Evolutionary conservation across 2,888 invertebrate species (phyloP).

Genomic region (Odontocerum albicorne): DNA sequence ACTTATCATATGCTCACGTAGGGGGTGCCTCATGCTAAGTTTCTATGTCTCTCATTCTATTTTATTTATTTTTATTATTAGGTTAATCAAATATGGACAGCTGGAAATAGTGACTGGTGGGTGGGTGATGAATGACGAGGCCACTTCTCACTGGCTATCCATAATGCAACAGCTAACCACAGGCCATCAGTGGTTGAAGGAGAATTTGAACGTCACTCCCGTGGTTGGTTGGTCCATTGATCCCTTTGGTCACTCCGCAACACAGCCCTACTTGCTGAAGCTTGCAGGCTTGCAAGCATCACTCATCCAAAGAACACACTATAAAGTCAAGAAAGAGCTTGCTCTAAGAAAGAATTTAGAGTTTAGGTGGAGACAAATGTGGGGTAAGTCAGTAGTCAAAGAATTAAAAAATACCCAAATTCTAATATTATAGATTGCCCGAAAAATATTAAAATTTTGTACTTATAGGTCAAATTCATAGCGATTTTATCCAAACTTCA

Average conservation of each 20-base stretch:
- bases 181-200: constrained; percentile 92
- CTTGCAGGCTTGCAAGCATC: constrained; percentile 80
- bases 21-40: no score
- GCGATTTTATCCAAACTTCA: no score
- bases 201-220: constrained; percentile 78
- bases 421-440: no score
- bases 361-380: constrained; percentile 91
- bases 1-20: no score
- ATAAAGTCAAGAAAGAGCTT: constrained; percentile 90
- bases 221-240: constrained; percentile 89
- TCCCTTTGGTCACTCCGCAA: constrained; percentile 89
- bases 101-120: constrained; percentile 97
- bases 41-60: no score
- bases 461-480: no score
- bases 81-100: constrained; percentile 79
- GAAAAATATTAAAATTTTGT: no score
- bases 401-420: no score
- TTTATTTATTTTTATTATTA: no score
- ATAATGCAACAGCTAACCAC: constrained; percentile 89
- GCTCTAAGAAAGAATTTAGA: constrained; percentile 82
- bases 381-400: constrained; percentile 76
- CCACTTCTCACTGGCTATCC: constrained; percentile 91
- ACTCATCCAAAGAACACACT: constrained; percentile 90
- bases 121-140: constrained; percentile 99
- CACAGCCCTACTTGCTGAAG: constrained; percentile 81